phyloP scores from a whole-genome alignment of 2,797 vertebrate species.

The Nyctalus aviator region DNA sequence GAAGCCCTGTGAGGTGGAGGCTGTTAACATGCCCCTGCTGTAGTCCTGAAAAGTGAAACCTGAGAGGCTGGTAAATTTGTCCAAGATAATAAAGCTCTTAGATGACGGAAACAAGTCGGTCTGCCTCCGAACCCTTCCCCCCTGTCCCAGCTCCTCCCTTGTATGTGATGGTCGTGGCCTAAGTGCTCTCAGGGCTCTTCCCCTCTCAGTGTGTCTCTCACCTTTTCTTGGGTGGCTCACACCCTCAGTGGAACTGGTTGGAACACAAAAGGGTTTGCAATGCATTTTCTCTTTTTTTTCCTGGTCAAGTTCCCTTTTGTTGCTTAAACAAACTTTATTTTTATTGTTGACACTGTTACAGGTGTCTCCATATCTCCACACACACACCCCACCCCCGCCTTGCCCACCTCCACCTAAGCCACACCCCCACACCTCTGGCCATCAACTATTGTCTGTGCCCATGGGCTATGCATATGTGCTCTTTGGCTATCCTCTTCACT shows the following conservation, averaged over 20 bases:
- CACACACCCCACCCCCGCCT: accelerated
- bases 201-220: neutral
- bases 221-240: neutral
- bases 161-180: neutral
- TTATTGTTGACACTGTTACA: neutral
- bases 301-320: neutral
- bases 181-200: neutral
- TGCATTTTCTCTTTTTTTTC: neutral
- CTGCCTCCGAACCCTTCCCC: neutral
- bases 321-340: neutral
- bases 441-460: neutral
- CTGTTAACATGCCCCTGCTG: neutral
- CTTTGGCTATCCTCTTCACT: neutral
- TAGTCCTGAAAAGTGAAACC: neutral
- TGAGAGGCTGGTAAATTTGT: neutral
- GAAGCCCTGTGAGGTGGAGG: neutral
- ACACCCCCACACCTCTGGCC: neutral
- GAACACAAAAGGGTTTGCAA: neutral
- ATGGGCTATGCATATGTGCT: neutral
- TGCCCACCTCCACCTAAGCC: neutral
- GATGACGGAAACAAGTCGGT: neutral
- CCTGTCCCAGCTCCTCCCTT: neutral
- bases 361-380: neutral
- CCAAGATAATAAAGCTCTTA: neutral
- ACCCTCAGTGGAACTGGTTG: neutral